phyloP scores from a whole-genome alignment of 1,140 invertebrate species.

The Xylocopa sonorina region DNA sequence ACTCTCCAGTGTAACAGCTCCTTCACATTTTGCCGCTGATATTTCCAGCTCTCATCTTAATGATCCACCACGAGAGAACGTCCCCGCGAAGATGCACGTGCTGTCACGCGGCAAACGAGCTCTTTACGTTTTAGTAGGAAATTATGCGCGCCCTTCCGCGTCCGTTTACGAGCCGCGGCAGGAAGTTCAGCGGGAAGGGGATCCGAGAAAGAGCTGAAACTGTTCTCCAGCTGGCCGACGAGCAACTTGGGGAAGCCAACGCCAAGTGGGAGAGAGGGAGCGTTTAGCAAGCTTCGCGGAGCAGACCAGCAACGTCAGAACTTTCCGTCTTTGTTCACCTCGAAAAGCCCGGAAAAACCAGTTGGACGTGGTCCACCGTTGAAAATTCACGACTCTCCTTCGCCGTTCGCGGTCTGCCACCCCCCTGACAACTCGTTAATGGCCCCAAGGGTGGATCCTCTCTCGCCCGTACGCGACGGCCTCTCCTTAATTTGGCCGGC shows the following conservation, averaged over 20 bases:
- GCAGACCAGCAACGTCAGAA: slow-evolving; percentile 24
- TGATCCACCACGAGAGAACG: slow-evolving; percentile 4
- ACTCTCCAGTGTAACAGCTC: background rate
- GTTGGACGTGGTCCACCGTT: slow-evolving; percentile 36
- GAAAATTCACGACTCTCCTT: slow-evolving; percentile 59
- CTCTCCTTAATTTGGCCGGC: slow-evolving; percentile 51
- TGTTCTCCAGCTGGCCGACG: slow-evolving; percentile 34
- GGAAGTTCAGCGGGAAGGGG: slow-evolving; percentile 38
- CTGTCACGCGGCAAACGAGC: slow-evolving; percentile 68
- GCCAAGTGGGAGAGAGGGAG: slow-evolving; percentile 35
- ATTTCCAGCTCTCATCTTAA: slow-evolving; percentile 1
- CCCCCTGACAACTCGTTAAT: slow-evolving; percentile 58
- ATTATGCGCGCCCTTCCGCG: slow-evolving; percentile 78
- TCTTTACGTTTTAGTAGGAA: slow-evolving; percentile 78
- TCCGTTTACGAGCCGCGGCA: slow-evolving; percentile 77
- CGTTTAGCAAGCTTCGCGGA: slow-evolving; percentile 44
- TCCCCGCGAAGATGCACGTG: slow-evolving; percentile 24
- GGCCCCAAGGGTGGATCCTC: slow-evolving; percentile 74
- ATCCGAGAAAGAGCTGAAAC: slow-evolving; percentile 37
- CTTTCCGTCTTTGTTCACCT: slow-evolving; percentile 43
- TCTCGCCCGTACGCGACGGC: slow-evolving; percentile 55
- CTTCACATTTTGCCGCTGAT: background rate
- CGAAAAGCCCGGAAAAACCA: no score
- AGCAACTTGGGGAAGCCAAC: background rate
- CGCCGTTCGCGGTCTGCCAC: slow-evolving; percentile 49